Conservation (phyloP, 2,797 vertebrate genomes). For the Molossus alvarezi region DNA sequence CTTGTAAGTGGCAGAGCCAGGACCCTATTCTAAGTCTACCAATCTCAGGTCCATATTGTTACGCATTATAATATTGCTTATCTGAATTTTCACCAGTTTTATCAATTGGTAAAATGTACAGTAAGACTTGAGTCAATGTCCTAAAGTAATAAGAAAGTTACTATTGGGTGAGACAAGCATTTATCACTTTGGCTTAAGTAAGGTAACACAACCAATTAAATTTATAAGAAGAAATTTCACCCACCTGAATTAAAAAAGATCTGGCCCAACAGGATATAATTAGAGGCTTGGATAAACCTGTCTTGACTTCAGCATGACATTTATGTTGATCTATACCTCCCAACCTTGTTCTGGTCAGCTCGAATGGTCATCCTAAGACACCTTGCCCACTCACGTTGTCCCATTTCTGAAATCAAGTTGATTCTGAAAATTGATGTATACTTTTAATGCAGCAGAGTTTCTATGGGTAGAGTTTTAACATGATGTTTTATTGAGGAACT, state of each 20-base stretch:
- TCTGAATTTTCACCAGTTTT: not conserved
- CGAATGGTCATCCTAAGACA: not conserved
- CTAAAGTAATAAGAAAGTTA: not conserved
- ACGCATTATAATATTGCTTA: not conserved
- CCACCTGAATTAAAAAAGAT: not conserved
- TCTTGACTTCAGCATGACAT: not conserved
- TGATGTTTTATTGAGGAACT: not conserved
- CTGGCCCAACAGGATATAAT: not conserved
- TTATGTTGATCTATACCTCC: not conserved
- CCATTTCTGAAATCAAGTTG: conserved; percentile 23
- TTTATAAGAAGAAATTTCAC: not conserved
- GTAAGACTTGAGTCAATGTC: not conserved
- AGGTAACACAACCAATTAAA: not conserved
- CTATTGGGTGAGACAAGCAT: not conserved
- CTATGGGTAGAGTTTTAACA: not conserved
- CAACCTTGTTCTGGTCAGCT: not conserved
- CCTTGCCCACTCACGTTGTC: not conserved
- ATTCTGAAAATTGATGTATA: not conserved
- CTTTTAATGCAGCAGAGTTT: not conserved
- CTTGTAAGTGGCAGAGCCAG: not conserved
- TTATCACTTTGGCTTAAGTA: not conserved
- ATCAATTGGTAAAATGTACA: not conserved
- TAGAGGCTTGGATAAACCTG: not conserved
- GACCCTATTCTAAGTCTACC: not conserved
- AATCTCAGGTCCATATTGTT: not conserved